A percentile compares a stretch with the other conserved stretches of the same genome.
Conservation (phyloP, 1,140 invertebrate genomes). For the Drosophila pallidifrons region DNA sequence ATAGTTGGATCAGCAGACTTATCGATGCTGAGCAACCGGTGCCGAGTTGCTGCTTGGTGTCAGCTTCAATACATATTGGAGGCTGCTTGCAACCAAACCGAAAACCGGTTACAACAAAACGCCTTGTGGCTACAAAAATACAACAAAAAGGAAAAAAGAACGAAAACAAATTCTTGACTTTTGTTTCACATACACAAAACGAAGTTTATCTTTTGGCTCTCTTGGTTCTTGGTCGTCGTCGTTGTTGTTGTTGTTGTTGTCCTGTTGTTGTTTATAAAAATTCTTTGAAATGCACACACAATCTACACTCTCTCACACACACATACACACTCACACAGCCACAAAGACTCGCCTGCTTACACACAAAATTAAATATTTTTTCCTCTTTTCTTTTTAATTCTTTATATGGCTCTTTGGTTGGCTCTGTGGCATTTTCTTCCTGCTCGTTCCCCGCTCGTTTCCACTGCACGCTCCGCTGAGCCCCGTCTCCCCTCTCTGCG, state of each 20-base stretch:
- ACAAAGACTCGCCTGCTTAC: slow-evolving; percentile 33
- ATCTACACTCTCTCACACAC: slow-evolving; percentile 32
- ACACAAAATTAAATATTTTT: slow-evolving; percentile 73
- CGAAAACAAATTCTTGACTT: slow-evolving; percentile 71
- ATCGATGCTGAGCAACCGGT: not conserved
- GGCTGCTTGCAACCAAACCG: slow-evolving; percentile 48
- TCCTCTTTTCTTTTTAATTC: slow-evolving; percentile 50
- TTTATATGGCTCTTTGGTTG: slow-evolving; percentile 72
- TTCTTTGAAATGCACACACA: slow-evolving; percentile 79
- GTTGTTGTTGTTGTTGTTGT: slow-evolving; percentile 8
- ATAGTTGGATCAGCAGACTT: not conserved
- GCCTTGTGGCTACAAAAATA: slow-evolving; percentile 31
- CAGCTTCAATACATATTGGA: slow-evolving; percentile 38
- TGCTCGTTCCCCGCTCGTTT: slow-evolving; percentile 39
- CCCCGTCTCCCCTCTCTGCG: slow-evolving; percentile 9
- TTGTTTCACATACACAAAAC: slow-evolving; percentile 75
- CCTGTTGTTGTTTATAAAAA: slow-evolving; percentile 74
- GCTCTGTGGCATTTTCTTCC: slow-evolving; percentile 77
- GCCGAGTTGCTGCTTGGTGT: slow-evolving; percentile 33
- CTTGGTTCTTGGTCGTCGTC: slow-evolving; percentile 12
- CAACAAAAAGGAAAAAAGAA: slow-evolving; percentile 26
- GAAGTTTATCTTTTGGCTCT: slow-evolving; percentile 72
- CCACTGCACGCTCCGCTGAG: slow-evolving; percentile 69
- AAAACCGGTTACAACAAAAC: slow-evolving; percentile 68
- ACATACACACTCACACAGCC: slow-evolving; percentile 8